These are phyloP conservation scores for Phylloscopus trochilus DNA, from an alignment of 2,113 vertebrate genomes.

Conservation along the genomic window DNA sequence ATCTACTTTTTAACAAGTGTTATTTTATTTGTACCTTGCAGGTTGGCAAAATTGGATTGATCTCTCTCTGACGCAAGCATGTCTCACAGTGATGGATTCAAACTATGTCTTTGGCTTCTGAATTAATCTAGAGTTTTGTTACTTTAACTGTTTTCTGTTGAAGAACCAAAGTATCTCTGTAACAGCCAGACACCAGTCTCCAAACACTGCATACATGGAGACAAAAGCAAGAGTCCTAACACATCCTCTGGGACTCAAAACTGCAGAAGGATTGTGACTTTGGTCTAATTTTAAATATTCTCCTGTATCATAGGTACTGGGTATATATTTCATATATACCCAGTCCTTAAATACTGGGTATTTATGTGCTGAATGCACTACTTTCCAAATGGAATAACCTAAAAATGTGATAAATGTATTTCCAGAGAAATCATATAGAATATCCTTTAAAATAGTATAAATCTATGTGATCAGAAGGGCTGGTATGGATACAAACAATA, in stretches of 20 bases:
- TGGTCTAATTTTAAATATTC: neutral
- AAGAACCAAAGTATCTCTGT: neutral
- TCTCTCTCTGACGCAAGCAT: neutral
- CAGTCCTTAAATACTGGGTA: neutral
- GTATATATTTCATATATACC: neutral
- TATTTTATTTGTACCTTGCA: conserved; percentile 21
- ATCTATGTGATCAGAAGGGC: neutral
- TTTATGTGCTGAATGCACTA: neutral
- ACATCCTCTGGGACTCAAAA: neutral
- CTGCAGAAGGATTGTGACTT: neutral
- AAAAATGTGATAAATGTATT: neutral
- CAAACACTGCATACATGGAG: neutral
- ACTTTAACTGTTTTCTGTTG: neutral
- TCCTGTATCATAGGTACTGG: rapidly evolving
- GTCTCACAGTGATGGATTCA: neutral
- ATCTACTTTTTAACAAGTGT: conserved; percentile 37
- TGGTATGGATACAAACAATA: neutral
- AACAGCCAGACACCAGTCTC: neutral
- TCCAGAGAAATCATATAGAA: neutral
- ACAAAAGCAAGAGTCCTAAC: neutral
- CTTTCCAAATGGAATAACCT: neutral
- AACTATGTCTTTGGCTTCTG: neutral
- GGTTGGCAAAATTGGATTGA: neutral
- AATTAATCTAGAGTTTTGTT: neutral
- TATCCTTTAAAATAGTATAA: neutral